Conservation (phyloP, 2,113 vertebrate genomes). For the Gallinago jamesoni region DNA sequence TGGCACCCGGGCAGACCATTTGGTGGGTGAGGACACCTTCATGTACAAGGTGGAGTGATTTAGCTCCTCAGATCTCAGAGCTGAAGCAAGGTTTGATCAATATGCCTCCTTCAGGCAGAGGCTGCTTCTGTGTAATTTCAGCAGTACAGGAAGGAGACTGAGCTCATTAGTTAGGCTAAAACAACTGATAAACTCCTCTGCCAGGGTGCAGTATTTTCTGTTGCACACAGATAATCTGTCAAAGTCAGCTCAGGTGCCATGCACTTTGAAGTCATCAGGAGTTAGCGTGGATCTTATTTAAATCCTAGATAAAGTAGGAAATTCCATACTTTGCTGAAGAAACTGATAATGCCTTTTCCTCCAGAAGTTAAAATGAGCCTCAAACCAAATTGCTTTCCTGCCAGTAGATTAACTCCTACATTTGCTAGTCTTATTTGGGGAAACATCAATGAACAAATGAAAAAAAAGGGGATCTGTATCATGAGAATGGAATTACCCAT, state of each 20-base stretch:
- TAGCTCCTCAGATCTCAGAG: not conserved
- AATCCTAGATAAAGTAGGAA: not conserved
- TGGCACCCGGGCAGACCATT: fast-evolving
- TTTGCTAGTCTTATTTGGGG: not conserved
- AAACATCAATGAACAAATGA: not conserved
- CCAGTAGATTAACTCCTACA: not conserved
- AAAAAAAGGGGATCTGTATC: not conserved
- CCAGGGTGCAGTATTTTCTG: not conserved
- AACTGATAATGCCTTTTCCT: not conserved
- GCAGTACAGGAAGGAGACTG: not conserved
- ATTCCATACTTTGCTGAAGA: not conserved
- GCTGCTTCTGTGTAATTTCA: not conserved
- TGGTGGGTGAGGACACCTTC: not conserved
- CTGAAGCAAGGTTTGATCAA: not conserved
- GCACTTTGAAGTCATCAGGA: not conserved
- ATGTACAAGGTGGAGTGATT: fast-evolving
- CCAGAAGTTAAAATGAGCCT: not conserved
- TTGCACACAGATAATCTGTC: not conserved
- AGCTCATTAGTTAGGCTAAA: not conserved
- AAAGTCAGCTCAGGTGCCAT: not conserved
- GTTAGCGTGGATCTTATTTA: not conserved
- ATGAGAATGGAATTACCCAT: not conserved
- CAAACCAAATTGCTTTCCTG: not conserved
- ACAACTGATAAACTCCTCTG: not conserved
- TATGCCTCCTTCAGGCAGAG: not conserved